Percentiles rank a stretch among this genome's conserved stretches.
These are phyloP conservation scores for Phylloscopus whistleri DNA, from an alignment of 2,113 vertebrate genomes.

Conservation along the genomic window DNA sequence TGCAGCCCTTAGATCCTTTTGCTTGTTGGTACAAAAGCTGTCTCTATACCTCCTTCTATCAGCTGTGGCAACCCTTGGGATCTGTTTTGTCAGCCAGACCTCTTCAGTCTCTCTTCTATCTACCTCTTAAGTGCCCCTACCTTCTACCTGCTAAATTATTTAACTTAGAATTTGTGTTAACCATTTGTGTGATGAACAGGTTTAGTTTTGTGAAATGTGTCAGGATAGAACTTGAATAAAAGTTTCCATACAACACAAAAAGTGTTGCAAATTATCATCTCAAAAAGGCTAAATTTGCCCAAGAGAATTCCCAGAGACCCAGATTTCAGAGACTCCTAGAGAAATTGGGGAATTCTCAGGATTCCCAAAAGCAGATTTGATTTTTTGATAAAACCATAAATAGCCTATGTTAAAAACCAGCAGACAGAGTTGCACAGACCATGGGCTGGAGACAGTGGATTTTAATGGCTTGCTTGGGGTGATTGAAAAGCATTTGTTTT, in stretches of 20 bases:
- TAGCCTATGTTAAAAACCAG: neutral
- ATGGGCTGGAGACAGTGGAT: neutral
- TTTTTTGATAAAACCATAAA: neutral
- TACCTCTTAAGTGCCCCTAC: constrained; percentile 2
- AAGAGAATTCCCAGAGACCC: neutral
- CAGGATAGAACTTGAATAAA: neutral
- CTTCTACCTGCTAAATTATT: neutral
- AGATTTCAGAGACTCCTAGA: neutral
- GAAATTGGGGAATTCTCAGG: neutral
- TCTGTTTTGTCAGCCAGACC: neutral
- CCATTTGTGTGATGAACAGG: neutral
- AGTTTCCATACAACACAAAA: neutral
- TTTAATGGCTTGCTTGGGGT: neutral
- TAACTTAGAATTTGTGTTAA: neutral
- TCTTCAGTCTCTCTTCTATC: neutral
- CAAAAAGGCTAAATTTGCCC: neutral
- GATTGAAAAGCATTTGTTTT: neutral
- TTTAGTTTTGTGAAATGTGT: neutral
- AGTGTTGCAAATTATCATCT: neutral
- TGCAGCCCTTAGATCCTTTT: neutral
- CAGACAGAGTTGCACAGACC: neutral
- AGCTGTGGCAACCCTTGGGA: neutral
- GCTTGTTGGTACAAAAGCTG: neutral
- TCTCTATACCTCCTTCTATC: neutral
- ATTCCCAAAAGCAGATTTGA: neutral